Conservation (phyloP, 2,888 invertebrate species). For the Andrena bucephala region DNA sequence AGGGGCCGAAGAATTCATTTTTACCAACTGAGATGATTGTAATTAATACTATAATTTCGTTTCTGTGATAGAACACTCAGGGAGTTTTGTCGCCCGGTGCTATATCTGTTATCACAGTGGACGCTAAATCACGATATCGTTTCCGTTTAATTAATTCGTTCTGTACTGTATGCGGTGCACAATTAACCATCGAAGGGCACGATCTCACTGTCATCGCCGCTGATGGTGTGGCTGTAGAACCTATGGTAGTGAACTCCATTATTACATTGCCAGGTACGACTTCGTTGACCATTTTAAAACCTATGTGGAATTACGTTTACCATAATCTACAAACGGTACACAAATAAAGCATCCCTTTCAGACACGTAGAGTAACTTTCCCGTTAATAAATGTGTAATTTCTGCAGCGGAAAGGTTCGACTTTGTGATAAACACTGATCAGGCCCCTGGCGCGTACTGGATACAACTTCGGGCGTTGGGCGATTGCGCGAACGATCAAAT, state of each 20-base stretch:
- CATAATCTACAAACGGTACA: background rate
- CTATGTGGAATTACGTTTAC: background rate
- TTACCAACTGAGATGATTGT: too few species aligned
- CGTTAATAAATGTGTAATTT: constrained; percentile 52
- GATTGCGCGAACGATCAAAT: constrained; percentile 82
- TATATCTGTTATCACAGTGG: constrained; percentile 78
- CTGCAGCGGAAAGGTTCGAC: constrained; percentile 88
- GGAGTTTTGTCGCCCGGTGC: constrained; percentile 70
- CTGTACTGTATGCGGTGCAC: constrained; percentile 86
- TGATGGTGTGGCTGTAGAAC: constrained; percentile 86
- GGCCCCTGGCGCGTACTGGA: constrained; percentile 85
- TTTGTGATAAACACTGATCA: constrained; percentile 86
- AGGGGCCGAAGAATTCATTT: too few species aligned
- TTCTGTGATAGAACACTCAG: constrained; percentile 34
- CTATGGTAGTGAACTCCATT: constrained; percentile 81
- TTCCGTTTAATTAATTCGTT: constrained; percentile 87
- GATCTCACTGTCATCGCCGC: constrained; percentile 86
- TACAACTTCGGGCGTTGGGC: constrained; percentile 85
- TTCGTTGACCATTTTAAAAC: constrained; percentile 59
- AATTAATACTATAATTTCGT: background rate
- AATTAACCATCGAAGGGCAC: constrained; percentile 86
- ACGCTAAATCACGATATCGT: constrained; percentile 86
- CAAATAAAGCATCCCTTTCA: too few species aligned
- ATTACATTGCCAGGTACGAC: constrained; percentile 50
- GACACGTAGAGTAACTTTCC: background rate